A percentile compares a stretch with the other conserved stretches of the same genome.
Evolutionary conservation across 1,140 invertebrate genomes (phyloP).

Genomic region (Lamellibrachia luymesi): DNA sequence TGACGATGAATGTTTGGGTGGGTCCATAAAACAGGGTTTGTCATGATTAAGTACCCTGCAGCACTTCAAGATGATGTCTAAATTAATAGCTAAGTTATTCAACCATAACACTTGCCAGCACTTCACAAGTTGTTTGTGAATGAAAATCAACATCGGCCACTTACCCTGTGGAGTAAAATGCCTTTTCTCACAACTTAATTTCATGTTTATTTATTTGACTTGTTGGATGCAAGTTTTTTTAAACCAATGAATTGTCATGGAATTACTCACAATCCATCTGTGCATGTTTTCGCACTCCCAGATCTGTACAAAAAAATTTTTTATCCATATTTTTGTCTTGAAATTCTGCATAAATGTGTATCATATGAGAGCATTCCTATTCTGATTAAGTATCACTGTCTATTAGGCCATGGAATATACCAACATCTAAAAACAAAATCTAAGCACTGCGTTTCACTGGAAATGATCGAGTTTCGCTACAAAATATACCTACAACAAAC

Average conservation of each 20-base stretch:
- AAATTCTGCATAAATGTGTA: too few relatives aligned
- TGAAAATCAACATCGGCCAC: not conserved
- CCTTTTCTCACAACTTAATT: not conserved
- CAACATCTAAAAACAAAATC: too few relatives aligned
- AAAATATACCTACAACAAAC: too few relatives aligned
- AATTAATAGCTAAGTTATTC: slow-evolving; percentile 6
- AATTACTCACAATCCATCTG: not conserved
- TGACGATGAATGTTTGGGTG: not conserved
- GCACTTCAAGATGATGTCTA: not conserved
- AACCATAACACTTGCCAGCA: not conserved
- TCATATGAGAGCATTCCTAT: too few relatives aligned
- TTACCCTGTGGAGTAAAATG: not conserved
- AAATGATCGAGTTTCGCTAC: too few relatives aligned
- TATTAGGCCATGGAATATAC: too few relatives aligned
- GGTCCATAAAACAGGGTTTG: not conserved
- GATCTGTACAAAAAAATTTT: too few relatives aligned
- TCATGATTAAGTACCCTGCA: not conserved
- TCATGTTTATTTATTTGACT: not conserved
- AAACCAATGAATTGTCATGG: not conserved
- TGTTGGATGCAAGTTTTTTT: not conserved
- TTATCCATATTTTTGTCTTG: too few relatives aligned
- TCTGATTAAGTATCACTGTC: too few relatives aligned
- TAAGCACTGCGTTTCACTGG: too few relatives aligned
- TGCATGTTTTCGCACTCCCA: not conserved
- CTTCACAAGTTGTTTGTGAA: not conserved